Conservation (phyloP, 2,888 invertebrate species). For the Stenurella melanura region DNA sequence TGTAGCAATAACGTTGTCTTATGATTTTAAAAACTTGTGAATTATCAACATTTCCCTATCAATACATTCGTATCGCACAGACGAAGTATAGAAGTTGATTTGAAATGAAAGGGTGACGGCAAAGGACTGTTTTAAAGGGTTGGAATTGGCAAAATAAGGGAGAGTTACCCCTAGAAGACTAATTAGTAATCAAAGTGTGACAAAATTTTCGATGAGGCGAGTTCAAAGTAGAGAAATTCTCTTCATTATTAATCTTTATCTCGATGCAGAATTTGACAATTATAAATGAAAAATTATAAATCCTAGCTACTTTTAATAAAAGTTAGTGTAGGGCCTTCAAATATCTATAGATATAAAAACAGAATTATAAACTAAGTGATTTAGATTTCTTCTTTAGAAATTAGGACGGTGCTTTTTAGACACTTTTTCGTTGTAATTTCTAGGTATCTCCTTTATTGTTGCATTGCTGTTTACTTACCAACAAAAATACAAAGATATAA, state of each 20-base stretch:
- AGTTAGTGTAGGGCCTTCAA: conserved; percentile 2
- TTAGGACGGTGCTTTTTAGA: too few relatives aligned
- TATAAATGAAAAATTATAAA: conserved; percentile 53
- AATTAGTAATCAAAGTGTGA: conserved; percentile 79
- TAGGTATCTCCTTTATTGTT: too few relatives aligned
- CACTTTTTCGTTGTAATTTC: too few relatives aligned
- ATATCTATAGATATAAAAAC: neutral
- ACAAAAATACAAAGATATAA: too few relatives aligned
- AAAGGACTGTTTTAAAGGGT: conserved; percentile 67
- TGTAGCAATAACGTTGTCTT: neutral
- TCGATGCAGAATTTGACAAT: conserved; percentile 54
- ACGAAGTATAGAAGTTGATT: conserved; percentile 47
- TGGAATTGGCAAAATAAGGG: conserved; percentile 73
- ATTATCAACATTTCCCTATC: conserved; percentile 4
- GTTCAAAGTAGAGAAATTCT: conserved; percentile 58
- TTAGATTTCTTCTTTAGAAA: too few relatives aligned
- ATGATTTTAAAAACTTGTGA: conserved; percentile 15
- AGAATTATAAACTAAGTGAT: too few relatives aligned
- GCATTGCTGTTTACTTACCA: too few relatives aligned
- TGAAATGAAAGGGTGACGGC: conserved; percentile 50
- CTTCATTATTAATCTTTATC: conserved; percentile 59
- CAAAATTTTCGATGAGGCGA: conserved; percentile 67
- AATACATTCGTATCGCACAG: conserved; percentile 20
- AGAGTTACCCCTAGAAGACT: conserved; percentile 74
- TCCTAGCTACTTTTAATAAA: conserved; percentile 31